Conservation (phyloP, 2,113 vertebrate genomes). For the Halcyon malimbica region DNA sequence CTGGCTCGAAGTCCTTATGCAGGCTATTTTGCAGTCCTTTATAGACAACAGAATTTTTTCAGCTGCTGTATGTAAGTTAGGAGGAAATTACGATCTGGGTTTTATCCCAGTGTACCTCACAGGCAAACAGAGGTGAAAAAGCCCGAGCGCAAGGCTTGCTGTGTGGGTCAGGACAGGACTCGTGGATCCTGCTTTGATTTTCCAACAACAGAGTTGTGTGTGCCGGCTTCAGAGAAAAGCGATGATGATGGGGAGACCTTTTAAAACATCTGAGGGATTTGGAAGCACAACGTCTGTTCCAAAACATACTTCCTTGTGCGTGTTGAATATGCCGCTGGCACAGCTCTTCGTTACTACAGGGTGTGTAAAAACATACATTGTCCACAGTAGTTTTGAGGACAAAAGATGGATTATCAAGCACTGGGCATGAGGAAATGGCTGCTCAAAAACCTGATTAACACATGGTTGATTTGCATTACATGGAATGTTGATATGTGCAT, state of each 20-base stretch:
- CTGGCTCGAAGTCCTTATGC: neutral
- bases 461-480: rapidly evolving
- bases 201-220: neutral
- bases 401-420: neutral
- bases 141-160: neutral
- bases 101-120: neutral
- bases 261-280: neutral
- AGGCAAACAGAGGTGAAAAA: neutral
- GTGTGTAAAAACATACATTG: neutral
- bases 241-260: neutral
- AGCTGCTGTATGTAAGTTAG: neutral
- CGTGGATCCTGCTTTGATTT: neutral
- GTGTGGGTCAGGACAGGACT: neutral
- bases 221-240: neutral
- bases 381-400: neutral
- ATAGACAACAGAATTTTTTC: neutral
- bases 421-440: neutral
- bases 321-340: neutral
- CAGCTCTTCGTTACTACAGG: rapidly evolving
- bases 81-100: neutral
- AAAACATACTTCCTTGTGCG: neutral
- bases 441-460: neutral
- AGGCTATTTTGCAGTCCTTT: neutral
- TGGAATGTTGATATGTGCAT: neutral
- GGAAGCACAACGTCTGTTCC: neutral